Conservation (phyloP, 2,888 invertebrate genomes). For the Lasioglossum calceatum region DNA sequence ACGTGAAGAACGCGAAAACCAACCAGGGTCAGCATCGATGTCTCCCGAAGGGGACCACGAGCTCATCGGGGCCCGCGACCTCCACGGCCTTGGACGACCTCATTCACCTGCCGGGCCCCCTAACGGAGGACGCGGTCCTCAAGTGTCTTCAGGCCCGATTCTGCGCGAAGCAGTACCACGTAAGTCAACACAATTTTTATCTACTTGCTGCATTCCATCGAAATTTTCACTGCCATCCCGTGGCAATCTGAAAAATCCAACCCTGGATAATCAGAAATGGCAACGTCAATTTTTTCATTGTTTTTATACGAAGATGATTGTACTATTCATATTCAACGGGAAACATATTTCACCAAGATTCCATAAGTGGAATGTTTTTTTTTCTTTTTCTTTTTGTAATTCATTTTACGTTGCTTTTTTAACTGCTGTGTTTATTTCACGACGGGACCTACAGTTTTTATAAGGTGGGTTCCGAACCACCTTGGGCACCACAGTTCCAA, state of each 20-base stretch:
- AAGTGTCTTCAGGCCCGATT: conserved; percentile 96
- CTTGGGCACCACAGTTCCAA: no score
- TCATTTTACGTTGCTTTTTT: no score
- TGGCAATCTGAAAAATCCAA: neutral
- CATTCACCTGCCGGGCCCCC: conserved; percentile 95
- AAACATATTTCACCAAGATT: no score
- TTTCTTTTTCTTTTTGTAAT: no score
- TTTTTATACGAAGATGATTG: neutral
- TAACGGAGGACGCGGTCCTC: conserved; percentile 97
- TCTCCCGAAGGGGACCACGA: conserved; percentile 72
- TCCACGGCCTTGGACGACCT: conserved; percentile 92
- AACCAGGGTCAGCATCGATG: conserved; percentile 79
- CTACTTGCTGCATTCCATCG: neutral
- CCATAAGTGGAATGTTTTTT: no score
- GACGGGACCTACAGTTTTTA: no score
- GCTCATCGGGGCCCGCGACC: conserved; percentile 73
- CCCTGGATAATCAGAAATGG: no score
- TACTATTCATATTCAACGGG: neutral
- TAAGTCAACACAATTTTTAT: conserved; percentile 85
- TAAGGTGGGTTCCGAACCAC: no score
- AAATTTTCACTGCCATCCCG: neutral
- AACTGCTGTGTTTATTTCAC: no score
- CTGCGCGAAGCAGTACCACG: conserved; percentile 94
- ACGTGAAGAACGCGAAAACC: conserved; percentile 78
- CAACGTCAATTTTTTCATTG: neutral